Conservation (phyloP, 23 tunicate genomes). For the Halocynthia aurantium region DNA sequence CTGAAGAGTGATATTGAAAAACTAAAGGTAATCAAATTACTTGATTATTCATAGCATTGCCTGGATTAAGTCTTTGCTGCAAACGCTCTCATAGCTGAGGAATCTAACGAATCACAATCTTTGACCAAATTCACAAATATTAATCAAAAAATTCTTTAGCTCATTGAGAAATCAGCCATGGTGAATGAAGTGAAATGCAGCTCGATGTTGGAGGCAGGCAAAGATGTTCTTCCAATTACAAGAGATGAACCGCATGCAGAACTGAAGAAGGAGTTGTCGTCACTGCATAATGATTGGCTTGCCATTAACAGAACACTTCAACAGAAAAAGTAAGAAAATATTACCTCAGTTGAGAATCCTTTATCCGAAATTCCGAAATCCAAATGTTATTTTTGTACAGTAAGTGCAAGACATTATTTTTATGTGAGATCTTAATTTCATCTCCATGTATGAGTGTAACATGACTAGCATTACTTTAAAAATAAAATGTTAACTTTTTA, state of each 20-base stretch:
- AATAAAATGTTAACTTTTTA: too few species aligned
- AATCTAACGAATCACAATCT: too few species aligned
- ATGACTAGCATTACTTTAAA: too few species aligned
- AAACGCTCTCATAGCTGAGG: not conserved
- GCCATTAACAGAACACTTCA: slow-evolving; percentile 22
- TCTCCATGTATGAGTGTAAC: too few species aligned
- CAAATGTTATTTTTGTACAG: too few species aligned
- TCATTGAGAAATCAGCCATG: slow-evolving; percentile 4
- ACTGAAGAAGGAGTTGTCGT: slow-evolving; percentile 32
- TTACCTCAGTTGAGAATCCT: too few species aligned
- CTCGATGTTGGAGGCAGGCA: slow-evolving; percentile 40
- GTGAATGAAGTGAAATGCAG: slow-evolving; percentile 19
- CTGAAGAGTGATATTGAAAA: slow-evolving; percentile 11
- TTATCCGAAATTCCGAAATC: too few species aligned
- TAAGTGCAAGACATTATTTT: too few species aligned
- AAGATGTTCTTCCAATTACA: slow-evolving; percentile 32
- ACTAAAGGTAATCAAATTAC: not conserved
- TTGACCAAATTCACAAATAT: not conserved
- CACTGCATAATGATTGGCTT: slow-evolving; percentile 35
- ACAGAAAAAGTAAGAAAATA: slow-evolving; percentile 26
- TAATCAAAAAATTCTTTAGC: not conserved
- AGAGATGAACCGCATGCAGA: slow-evolving; percentile 25
- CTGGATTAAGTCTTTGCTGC: not conserved
- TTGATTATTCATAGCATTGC: not conserved
- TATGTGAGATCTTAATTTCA: too few species aligned